phyloP scores from a whole-genome alignment of 2,113 vertebrate genomes.

The Phainopepla nitens region DNA sequence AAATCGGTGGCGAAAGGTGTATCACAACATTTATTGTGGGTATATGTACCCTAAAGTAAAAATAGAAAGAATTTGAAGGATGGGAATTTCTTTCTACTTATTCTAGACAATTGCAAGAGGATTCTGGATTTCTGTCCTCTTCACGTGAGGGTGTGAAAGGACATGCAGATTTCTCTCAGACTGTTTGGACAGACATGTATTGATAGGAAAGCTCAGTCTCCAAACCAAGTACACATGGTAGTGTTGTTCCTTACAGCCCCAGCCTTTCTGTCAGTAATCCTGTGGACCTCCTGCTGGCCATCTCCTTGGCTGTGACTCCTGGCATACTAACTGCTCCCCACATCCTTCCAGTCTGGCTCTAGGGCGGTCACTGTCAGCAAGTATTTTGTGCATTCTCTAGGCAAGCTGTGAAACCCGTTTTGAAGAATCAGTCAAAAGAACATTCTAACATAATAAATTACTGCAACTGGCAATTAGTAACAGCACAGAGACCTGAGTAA shows the following conservation, averaged over 20 bases:
- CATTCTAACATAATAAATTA: neutral
- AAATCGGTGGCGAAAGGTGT: neutral
- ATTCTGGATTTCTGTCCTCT: neutral
- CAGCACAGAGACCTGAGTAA: neutral
- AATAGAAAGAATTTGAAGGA: neutral
- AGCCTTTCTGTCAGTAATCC: neutral
- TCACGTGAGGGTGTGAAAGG: neutral
- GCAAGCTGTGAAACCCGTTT: neutral
- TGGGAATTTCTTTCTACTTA: neutral
- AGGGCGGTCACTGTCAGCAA: neutral
- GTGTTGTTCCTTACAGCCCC: fast-evolving
- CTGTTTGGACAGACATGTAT: neutral
- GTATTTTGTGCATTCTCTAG: neutral
- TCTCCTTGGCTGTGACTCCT: neutral
- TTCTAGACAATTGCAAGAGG: neutral
- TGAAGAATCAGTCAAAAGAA: neutral
- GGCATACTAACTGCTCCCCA: neutral
- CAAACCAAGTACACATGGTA: neutral
- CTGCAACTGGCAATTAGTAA: neutral
- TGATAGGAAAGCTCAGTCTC: neutral
- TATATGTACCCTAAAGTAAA: neutral
- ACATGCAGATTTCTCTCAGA: neutral
- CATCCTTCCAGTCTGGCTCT: neutral
- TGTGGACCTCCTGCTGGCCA: neutral
- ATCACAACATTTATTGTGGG: neutral